Conservation (phyloP, 1,140 invertebrate species). For the Bombus breviceps region DNA sequence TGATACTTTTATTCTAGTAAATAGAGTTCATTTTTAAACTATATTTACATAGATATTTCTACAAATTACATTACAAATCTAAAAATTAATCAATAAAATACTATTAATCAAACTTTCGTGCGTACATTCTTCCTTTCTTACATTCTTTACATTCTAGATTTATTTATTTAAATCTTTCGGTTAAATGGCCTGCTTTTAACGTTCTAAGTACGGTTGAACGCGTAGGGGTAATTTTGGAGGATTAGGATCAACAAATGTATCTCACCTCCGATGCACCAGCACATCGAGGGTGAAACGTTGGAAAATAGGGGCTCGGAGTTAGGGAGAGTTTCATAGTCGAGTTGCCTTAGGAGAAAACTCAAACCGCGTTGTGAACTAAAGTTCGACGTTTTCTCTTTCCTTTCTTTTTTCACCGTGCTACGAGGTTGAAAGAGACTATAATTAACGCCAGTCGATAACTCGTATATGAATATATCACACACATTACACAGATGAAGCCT, state of each 20-base stretch:
- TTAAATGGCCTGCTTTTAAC: neutral
- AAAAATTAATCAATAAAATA: neutral
- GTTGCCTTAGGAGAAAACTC: neutral
- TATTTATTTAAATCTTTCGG: neutral
- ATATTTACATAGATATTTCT: neutral
- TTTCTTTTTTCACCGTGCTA: constrained; percentile 7
- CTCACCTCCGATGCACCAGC: constrained; percentile 15
- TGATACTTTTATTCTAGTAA: no score
- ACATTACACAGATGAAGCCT: neutral
- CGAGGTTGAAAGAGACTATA: neutral
- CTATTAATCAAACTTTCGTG: neutral
- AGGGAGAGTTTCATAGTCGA: constrained; percentile 6
- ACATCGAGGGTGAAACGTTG: constrained; percentile 8
- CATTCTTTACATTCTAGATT: neutral
- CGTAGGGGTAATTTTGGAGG: neutral
- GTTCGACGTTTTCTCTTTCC: neutral
- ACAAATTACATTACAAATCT: neutral
- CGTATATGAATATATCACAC: neutral
- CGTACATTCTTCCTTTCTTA: neutral
- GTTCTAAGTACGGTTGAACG: neutral
- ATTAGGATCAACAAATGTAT: constrained; percentile 25
- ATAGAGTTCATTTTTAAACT: no score
- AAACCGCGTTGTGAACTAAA: neutral
- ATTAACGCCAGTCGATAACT: constrained; percentile 35
- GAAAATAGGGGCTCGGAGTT: constrained; percentile 1